These are phyloP conservation scores for Brachionus manjavacas DNA, from an alignment of 1,140 invertebrate species.

Conservation along the genomic window DNA sequence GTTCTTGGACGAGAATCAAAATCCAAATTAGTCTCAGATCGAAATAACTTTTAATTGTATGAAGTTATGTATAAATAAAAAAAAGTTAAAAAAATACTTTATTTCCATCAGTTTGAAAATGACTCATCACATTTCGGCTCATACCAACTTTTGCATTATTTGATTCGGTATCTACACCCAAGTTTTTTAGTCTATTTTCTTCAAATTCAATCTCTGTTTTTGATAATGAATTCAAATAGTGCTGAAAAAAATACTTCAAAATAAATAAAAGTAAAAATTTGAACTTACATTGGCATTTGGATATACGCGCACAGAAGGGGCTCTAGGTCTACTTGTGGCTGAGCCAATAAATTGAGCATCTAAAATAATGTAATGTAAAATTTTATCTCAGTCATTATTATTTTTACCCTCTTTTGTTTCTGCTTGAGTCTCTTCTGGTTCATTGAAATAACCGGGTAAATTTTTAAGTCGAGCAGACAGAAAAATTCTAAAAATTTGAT, in stretches of 20 bases:
- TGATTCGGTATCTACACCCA: neutral
- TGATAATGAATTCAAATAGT: neutral
- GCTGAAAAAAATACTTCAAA: neutral
- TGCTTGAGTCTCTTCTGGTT: neutral
- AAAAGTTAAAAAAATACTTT: neutral
- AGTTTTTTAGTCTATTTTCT: neutral
- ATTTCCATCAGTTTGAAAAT: neutral
- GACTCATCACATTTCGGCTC: neutral
- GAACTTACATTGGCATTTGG: conserved; percentile 20
- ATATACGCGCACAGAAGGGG: neutral
- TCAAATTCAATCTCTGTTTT: neutral
- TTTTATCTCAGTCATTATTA: neutral
- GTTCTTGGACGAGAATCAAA: neutral
- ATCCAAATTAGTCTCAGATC: conserved; percentile 24
- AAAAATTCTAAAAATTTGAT: neutral
- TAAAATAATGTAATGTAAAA: neutral
- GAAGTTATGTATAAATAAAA: neutral
- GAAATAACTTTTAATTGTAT: neutral
- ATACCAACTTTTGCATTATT: neutral
- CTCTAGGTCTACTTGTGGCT: neutral
- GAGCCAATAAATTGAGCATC: neutral
- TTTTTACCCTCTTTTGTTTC: neutral
- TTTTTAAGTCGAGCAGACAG: conserved; percentile 9
- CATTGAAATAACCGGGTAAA: conserved; percentile 36
- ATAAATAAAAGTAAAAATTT: neutral